Evolutionary conservation across 2,888 invertebrate genomes (phyloP), one percentile per base, ranked within the genome.

Genomic region (Cheilosia urbana): DNA sequence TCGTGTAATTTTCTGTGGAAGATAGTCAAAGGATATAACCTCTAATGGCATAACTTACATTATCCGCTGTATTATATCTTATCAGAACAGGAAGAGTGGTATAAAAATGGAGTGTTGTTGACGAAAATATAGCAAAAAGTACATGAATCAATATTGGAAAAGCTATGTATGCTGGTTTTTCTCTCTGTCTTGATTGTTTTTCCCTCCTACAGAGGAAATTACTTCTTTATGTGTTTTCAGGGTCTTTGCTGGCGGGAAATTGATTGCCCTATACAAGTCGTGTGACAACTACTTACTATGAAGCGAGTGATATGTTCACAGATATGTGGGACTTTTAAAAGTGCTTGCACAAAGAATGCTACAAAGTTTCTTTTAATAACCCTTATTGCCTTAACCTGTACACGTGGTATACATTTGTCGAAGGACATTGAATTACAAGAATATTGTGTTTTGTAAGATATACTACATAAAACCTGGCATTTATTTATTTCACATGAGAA

Each of bases 21-120:
- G 53, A 68, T 27, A 40, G 53, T 53, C 42, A 45, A 68, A 68
- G 68, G 53, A 66, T 66, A 66, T 66, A 66, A 51, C 42, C 53
- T 66, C 66, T 53, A 24, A 24, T 51, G 66, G 53, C 53, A 66
- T 66, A 40, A 66, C 53, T 53, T 40, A 66, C 21, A 66, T 66
- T 53, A 53, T 66, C 66, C 53, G 40, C n/a, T 37, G 24, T 24
- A 40, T 66, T 66, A 53, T 66, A 53, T 66, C 53, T 53, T 53
- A 66, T 66, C 53, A 40, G 4, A 37, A 37, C 2, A 17, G 40
- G 27, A 17, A 15, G 27, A 27, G 17, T 53, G 53, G 24, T 40
- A 66, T 17, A 53, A 53, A 40, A 34, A 53, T 66, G 37, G 53
- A 66, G 66, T 53, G 53, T 53, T 66, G 66, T 66, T 66, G 53